Percentiles rank a stretch among this genome's conserved stretches.
Evolutionary conservation across 2,113 vertebrate species (phyloP).

Genomic region (Ciconia maguari): DNA sequence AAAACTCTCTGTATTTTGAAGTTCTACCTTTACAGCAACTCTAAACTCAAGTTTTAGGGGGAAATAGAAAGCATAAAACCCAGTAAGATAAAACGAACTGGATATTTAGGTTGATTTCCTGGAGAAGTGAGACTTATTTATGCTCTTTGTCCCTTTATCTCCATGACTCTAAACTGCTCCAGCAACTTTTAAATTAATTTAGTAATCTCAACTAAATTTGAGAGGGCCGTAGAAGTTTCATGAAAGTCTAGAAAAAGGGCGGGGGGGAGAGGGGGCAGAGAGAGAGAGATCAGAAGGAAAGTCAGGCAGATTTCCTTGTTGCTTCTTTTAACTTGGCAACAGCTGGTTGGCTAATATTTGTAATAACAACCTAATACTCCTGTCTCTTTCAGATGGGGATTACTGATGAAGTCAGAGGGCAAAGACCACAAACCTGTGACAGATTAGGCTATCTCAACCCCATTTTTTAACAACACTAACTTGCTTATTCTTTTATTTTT

Average conservation of each 20-base stretch:
- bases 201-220: background rate
- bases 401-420: background rate
- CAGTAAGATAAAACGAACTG: background rate
- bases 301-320: background rate
- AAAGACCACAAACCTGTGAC: background rate
- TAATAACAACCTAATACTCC: background rate
- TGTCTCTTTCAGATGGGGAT: background rate
- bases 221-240: background rate
- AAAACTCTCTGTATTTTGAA: background rate
- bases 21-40: background rate
- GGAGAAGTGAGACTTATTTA: background rate
- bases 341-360: background rate
- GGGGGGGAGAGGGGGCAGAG: rapidly evolving
- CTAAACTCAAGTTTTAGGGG: background rate
- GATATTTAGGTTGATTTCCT: background rate
- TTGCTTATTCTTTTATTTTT: background rate
- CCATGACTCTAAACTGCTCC: background rate
- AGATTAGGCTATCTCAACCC: background rate
- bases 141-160: background rate
- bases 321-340: background rate
- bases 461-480: background rate
- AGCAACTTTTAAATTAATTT: background rate
- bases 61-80: background rate
- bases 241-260: background rate
- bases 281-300: background rate